Percentiles rank a stretch among this genome's conserved stretches.
Conservation (phyloP, 1,140 invertebrate genomes). For the Schlechtendalia chinensis region DNA sequence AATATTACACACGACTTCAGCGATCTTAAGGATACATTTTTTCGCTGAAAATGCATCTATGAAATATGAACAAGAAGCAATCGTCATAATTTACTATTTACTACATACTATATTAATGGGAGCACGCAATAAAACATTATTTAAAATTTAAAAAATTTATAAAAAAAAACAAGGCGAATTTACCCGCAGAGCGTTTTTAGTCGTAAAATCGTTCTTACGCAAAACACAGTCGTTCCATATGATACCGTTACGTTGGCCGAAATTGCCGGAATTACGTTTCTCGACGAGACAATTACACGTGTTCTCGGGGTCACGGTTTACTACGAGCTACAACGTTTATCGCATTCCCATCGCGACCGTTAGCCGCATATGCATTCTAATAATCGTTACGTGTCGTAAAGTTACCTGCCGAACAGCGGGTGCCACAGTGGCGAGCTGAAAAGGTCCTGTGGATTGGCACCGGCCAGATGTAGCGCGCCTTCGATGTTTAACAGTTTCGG, state of each 20-base stretch:
- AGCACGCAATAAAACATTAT: neutral
- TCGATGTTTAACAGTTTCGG: constrained; percentile 54
- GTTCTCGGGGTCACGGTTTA: neutral
- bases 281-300: no score
- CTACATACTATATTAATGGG: neutral
- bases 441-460: neutral
- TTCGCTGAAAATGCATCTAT: constrained; percentile 21
- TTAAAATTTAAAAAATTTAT: neutral
- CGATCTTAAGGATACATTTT: constrained; percentile 3
- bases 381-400: neutral
- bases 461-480: constrained; percentile 30
- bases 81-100: no score
- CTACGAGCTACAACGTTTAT: constrained; percentile 27
- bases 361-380: neutral
- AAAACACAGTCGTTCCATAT: constrained; percentile 32
- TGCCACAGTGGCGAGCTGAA: constrained; percentile 26
- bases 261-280: neutral
- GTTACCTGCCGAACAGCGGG: constrained; percentile 25
- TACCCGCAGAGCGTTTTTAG: neutral
- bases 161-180: neutral
- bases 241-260: constrained; percentile 6
- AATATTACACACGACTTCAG: constrained; percentile 5
- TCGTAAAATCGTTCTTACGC: constrained; percentile 5
- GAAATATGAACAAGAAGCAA: neutral
- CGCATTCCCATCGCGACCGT: neutral